Conservation (phyloP, 2,888 invertebrate species). For the Parelbella ahira region DNA sequence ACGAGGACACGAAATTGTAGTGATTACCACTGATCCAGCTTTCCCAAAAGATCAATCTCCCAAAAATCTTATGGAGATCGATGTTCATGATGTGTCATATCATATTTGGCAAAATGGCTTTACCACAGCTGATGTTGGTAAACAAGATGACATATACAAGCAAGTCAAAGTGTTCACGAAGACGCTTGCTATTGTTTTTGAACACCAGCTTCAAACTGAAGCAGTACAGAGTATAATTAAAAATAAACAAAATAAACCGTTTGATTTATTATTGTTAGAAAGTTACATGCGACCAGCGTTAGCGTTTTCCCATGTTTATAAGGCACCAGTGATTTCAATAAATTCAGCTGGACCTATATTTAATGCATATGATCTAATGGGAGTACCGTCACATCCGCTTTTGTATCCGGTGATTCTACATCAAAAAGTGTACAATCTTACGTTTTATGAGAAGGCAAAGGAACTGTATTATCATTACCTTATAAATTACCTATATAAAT, state of each 20-base stretch:
- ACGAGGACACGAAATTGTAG: constrained; percentile 63
- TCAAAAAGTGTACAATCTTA: constrained; percentile 29
- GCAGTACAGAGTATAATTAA: constrained; percentile 29
- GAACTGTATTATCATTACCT: constrained; percentile 19
- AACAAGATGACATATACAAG: constrained; percentile 12
- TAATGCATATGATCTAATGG: constrained; percentile 26
- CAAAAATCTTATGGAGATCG: constrained; percentile 56
- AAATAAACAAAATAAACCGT: constrained; percentile 26
- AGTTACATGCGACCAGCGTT: constrained; percentile 20
- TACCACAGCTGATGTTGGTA: not conserved
- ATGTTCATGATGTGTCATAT: constrained; percentile 44
- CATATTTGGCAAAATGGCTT: constrained; percentile 27
- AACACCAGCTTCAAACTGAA: constrained; percentile 30
- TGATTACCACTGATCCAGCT: constrained; percentile 59
- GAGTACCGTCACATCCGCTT: constrained; percentile 28
- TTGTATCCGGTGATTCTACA: constrained; percentile 27
- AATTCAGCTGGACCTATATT: constrained; percentile 29
- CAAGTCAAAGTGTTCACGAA: constrained; percentile 14
- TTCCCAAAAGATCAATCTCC: constrained; percentile 42
- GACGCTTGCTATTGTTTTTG: constrained; percentile 19
- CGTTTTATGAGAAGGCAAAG: constrained; percentile 31
- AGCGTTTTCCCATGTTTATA: constrained; percentile 28
- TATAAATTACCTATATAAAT: constrained; percentile 5
- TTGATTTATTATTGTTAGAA: constrained; percentile 31
- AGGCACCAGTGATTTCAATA: constrained; percentile 30